These are phyloP conservation scores for Microtus ochrogaster DNA, from an alignment of 2,113 vertebrate genomes.

Conservation along the genomic window DNA sequence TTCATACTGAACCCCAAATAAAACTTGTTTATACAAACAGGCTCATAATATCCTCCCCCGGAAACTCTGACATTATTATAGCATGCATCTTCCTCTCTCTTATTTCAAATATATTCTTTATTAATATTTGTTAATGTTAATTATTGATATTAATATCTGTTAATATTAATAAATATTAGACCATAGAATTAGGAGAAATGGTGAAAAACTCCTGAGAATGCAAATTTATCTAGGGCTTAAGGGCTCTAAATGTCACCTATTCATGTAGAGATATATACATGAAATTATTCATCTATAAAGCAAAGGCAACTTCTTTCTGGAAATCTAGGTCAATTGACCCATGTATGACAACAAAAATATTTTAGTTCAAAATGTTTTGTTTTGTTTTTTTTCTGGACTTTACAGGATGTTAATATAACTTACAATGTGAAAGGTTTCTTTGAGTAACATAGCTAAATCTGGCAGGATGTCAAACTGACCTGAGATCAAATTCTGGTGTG, in stretches of 20 bases:
- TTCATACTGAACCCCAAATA: conserved; percentile 86
- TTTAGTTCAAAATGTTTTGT: not conserved
- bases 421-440: not conserved
- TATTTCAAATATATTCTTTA: conserved; percentile 75
- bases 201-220: not conserved
- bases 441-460: conserved; percentile 29
- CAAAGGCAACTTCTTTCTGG: conserved; percentile 10
- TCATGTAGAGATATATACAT: conserved; percentile 7
- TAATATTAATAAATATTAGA: conserved; percentile 46
- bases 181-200: not conserved
- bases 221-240: conserved; percentile 33
- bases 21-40: conserved; percentile 84
- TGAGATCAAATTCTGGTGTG: not conserved
- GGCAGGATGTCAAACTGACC: not conserved
- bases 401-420: conserved; percentile 41
- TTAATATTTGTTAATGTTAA: conserved; percentile 69
- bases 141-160: conserved; percentile 63
- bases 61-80: conserved; percentile 86
- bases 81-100: conserved; percentile 76
- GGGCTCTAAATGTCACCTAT: conserved; percentile 36
- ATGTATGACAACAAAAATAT: not conserved
- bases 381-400: conserved; percentile 32
- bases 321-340: not conserved
- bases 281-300: conserved; percentile 32
- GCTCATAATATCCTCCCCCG: conserved; percentile 82